Evolutionary conservation across 1,140 invertebrate genomes (phyloP), one percentile per base, ranked within the genome.

Genomic region (Pollicipes pollicipes): DNA sequence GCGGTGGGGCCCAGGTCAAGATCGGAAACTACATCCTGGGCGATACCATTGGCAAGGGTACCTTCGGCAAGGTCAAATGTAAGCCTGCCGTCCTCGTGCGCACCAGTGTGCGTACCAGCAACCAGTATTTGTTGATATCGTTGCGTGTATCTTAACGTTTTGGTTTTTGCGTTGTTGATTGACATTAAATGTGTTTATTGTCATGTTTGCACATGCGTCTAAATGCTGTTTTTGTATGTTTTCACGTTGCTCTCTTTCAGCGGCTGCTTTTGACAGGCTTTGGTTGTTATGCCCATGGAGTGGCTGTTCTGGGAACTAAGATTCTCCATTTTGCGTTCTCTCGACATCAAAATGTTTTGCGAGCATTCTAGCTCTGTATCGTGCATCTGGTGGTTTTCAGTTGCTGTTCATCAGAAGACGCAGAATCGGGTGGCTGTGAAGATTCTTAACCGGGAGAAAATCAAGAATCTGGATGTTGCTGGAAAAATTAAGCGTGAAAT

Each of bases 401-500:
- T 98, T 79, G 97, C 96, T 6, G 93, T 95, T 79, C 97, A 99
- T 83, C 91, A 97, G 75, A 81, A 97, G 31, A 99, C 97, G 13
- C 93, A 92, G 72, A 95, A 98, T 78, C 98, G 98, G 83, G 97
- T 99, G 58, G 97, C 97, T 31, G 92, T 99, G 0, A 99, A 99
- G 82, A 99, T 99, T 74, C 81, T 99, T 30, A 99, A 99, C 80
- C 84, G 97, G 30, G 93, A 98, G 77, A 98, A 98, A 80, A 99
- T 99, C 58, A 99, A 99, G 81, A 97, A 91, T 78, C 83, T 99
- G 3, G 97, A 99, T 87, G 97, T 99, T 3, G 97, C 99, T 66
- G 93, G 95, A 3, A 99, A 99, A 83, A 99, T 99, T 74, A 84
- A 95, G 68, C 83, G 97, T 71, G 97, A 99, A 83, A 99, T 99